phyloP scores from a whole-genome alignment of 2,888 invertebrate species.

The Hirtodrosophila cameraria region DNA sequence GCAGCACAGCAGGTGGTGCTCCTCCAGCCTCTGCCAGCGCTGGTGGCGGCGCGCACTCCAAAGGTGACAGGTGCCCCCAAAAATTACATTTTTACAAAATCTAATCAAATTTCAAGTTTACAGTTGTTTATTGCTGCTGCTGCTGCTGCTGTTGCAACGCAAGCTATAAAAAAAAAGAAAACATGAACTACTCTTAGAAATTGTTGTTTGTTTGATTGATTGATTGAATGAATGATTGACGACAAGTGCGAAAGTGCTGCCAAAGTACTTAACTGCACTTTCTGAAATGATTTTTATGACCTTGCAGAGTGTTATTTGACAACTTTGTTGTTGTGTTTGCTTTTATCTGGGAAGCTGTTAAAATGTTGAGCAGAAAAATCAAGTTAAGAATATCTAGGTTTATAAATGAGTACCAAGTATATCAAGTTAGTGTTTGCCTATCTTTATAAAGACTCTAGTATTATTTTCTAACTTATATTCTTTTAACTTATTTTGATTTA shows the following conservation, averaged over 20 bases:
- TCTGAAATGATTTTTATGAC: conserved; percentile 26
- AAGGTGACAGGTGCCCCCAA: conserved; percentile 85
- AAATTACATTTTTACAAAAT: conserved; percentile 75
- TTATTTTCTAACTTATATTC: too few species aligned
- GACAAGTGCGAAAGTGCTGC: conserved; percentile 25
- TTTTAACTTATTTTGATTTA: too few species aligned
- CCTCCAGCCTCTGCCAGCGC: conserved; percentile 41
- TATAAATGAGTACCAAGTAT: too few species aligned
- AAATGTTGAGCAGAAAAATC: too few species aligned
- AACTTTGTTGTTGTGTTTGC: conserved; percentile 20
- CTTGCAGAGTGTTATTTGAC: conserved; percentile 20
- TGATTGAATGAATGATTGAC: conserved; percentile 39
- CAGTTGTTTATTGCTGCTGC: conserved; percentile 72
- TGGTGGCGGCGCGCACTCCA: conserved; percentile 82
- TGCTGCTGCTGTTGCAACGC: conserved; percentile 65
- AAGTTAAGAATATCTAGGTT: too few species aligned
- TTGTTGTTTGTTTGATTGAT: conserved; percentile 32
- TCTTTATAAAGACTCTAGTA: too few species aligned
- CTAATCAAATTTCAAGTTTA: conserved; percentile 83
- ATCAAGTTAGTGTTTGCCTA: too few species aligned
- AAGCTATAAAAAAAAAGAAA: conserved; percentile 27
- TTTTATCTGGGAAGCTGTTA: background rate
- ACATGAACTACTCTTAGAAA: conserved; percentile 16
- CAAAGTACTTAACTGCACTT: conserved; percentile 16
- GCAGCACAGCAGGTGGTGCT: conserved; percentile 8